Evolutionary conservation across 2,888 invertebrate species (phyloP).

Genomic region (Erpobdella octoculata): DNA sequence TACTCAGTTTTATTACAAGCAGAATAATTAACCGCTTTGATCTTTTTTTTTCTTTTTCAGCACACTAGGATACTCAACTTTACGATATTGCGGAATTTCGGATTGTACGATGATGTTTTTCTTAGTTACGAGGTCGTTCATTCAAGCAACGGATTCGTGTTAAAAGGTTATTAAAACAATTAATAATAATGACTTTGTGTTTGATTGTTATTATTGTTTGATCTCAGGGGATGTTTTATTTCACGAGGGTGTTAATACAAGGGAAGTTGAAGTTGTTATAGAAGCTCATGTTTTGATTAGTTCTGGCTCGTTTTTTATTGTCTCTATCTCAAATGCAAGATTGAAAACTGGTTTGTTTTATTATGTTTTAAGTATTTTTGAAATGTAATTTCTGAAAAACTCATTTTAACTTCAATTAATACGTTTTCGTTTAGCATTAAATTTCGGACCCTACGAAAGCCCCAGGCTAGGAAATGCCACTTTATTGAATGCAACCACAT

Average conservation of each 20-base stretch:
- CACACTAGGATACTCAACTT: constrained; percentile 10
- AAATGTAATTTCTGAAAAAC: background rate
- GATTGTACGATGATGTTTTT: background rate
- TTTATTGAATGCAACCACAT: constrained; percentile 40
- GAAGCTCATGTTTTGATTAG: constrained; percentile 11
- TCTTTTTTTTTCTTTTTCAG: background rate
- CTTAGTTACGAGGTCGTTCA: constrained; percentile 16
- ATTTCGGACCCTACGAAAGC: constrained; percentile 43
- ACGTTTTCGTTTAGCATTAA: background rate
- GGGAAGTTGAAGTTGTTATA: constrained; percentile 5
- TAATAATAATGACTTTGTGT: background rate
- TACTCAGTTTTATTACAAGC: too few relatives aligned
- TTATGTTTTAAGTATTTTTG: background rate
- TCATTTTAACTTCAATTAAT: background rate
- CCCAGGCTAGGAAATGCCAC: constrained; percentile 41
- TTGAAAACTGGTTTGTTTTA: background rate
- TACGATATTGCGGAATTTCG: background rate
- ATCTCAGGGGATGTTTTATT: constrained; percentile 16
- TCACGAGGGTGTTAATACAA: background rate
- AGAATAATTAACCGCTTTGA: background rate
- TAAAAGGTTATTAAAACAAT: constrained; percentile 1
- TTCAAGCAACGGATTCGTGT: constrained; percentile 4
- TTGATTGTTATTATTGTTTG: background rate
- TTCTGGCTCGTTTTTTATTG: background rate
- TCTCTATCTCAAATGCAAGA: background rate